Percentiles rank a stretch among this genome's conserved stretches.
phyloP scores from a whole-genome alignment of 1,140 invertebrate genomes.

The Papilio dardanus region DNA sequence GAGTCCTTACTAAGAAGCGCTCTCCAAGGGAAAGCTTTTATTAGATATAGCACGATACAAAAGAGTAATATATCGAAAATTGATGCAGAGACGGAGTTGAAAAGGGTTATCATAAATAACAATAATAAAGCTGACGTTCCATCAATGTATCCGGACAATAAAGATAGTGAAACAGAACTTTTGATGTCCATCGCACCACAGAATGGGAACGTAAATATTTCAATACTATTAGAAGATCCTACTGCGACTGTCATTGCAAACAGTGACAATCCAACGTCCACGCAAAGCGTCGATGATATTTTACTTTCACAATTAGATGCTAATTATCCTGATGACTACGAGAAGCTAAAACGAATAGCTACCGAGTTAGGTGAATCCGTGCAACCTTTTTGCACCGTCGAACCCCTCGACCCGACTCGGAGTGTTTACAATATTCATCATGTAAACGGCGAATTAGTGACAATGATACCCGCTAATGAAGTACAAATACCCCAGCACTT shows the following conservation, averaged over 20 bases:
- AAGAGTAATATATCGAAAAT: conserved; percentile 70
- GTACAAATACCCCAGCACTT: conserved; percentile 79
- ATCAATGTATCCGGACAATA: conserved; percentile 73
- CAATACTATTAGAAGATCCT: conserved; percentile 76
- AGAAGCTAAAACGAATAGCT: conserved; percentile 88
- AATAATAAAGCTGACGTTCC: conserved; percentile 80
- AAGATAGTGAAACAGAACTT: conserved; percentile 71
- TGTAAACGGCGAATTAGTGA: conserved; percentile 78
- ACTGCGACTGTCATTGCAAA: conserved; percentile 71
- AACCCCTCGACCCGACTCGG: conserved; percentile 80
- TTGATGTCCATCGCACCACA: conserved; percentile 76
- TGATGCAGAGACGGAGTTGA: conserved; percentile 67
- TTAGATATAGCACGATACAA: conserved; percentile 83
- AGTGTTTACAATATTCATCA: conserved; percentile 82
- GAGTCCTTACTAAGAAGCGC: conserved; percentile 91
- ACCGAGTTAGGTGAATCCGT: conserved; percentile 88
- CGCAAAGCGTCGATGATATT: conserved; percentile 88
- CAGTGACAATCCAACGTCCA: conserved; percentile 83
- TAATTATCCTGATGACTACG: conserved; percentile 87
- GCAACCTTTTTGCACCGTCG: conserved; percentile 87
- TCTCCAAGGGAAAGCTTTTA: conserved; percentile 87
- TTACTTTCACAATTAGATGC: conserved; percentile 87
- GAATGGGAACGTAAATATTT: conserved; percentile 79
- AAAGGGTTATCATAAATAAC: conserved; percentile 76
- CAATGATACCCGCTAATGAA: conserved; percentile 76